Conservation (phyloP, 2,888 invertebrate genomes). For the Bruchidius siliquastri region DNA sequence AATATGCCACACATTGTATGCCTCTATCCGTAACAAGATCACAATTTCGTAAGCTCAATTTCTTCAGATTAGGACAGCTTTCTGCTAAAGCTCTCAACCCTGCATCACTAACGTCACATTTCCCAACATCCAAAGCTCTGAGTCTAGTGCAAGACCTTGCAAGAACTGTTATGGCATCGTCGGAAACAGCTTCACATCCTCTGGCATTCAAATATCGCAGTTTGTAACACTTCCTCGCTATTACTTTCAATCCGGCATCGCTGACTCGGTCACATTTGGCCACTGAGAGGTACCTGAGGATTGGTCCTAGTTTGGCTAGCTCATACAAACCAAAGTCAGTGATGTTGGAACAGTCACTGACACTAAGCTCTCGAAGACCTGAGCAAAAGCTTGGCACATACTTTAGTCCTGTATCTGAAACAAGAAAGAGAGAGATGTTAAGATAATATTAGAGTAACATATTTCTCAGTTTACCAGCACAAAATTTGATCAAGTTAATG, state of each 20-base stretch:
- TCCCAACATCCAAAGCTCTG: conserved; percentile 84
- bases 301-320: conserved; percentile 80
- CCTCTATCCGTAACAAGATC: conserved; percentile 88
- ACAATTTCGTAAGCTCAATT: conserved; percentile 84
- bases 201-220: conserved; percentile 84
- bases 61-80: conserved; percentile 85
- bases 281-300: conserved; percentile 86
- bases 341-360: conserved; percentile 84
- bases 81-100: conserved; percentile 82
- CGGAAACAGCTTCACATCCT: conserved; percentile 91
- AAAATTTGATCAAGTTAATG: too few species aligned
- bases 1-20: conserved; percentile 81
- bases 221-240: conserved; percentile 84
- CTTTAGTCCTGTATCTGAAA: conserved; percentile 81
- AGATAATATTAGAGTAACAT: too few species aligned
- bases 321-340: conserved; percentile 90
- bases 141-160: conserved; percentile 81
- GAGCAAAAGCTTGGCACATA: conserved; percentile 86
- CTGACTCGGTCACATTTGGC: conserved; percentile 91
- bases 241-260: conserved; percentile 82
- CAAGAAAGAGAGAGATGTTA: too few species aligned
- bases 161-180: conserved; percentile 82
- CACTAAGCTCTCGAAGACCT: conserved; percentile 78
- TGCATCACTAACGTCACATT: conserved; percentile 89
- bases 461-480: too few species aligned